These are phyloP conservation scores for Stomatorhinus walkeri DNA, from an alignment of 2,797 vertebrate species.

Conservation along the genomic window DNA sequence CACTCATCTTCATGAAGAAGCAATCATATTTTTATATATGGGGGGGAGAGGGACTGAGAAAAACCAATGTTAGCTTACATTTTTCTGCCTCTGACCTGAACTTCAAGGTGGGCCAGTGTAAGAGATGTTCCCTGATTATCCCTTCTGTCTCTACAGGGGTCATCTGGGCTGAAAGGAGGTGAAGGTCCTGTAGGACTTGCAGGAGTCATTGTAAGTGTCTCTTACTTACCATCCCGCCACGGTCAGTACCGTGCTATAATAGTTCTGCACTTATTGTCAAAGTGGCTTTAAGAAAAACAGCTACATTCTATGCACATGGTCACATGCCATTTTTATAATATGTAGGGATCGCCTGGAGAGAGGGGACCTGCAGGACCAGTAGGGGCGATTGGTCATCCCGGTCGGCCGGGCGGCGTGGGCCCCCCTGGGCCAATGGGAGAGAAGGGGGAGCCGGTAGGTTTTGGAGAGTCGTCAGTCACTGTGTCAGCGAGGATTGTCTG, in stretches of 20 bases:
- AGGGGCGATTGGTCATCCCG: constrained; percentile 83
- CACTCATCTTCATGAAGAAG: background rate
- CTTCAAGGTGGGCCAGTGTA: background rate
- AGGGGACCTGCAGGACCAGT: constrained; percentile 72
- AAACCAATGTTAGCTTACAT: background rate
- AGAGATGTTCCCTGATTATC: background rate
- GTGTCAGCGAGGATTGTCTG: background rate
- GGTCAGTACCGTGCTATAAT: background rate
- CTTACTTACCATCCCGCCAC: background rate
- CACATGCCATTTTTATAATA: background rate
- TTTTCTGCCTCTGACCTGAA: background rate
- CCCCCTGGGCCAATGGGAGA: constrained; percentile 75
- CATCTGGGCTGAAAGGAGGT: constrained; percentile 78
- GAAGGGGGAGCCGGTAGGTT: constrained; percentile 82
- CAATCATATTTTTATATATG: background rate
- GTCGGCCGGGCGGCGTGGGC: constrained; percentile 67
- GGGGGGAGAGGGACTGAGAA: background rate
- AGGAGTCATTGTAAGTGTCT: constrained; percentile 68
- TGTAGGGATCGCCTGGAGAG: constrained; percentile 76
- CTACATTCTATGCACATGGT: background rate
- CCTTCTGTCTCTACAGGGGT: constrained; percentile 60
- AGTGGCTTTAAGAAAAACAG: background rate
- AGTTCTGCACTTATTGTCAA: background rate
- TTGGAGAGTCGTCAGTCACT: background rate
- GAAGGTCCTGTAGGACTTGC: constrained; percentile 72